phyloP scores from a whole-genome alignment of 2,797 vertebrate species.

The Galaxias olidus region DNA sequence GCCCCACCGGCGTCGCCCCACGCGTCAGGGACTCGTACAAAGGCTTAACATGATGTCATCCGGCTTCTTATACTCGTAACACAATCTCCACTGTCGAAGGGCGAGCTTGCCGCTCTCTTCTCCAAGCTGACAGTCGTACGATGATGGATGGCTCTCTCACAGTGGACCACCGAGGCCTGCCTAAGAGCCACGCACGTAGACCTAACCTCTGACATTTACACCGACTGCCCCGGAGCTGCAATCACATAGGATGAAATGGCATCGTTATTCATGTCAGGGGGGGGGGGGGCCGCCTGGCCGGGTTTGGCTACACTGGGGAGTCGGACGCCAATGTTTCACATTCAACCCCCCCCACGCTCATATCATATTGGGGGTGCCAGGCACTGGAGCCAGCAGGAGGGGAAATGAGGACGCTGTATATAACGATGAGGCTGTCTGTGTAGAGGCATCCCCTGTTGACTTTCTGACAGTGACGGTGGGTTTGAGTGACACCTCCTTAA shows the following conservation, averaged over 20 bases:
- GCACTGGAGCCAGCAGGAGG: neutral
- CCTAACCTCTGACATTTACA: constrained; percentile 20
- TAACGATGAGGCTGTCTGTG: too few species aligned
- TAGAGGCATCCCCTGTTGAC: too few species aligned
- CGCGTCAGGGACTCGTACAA: too few species aligned
- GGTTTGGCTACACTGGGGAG: neutral
- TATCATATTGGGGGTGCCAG: constrained; percentile 19
- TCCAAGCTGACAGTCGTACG: constrained; percentile 1
- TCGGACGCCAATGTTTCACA: neutral
- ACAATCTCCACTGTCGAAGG: too few species aligned
- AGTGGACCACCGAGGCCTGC: neutral
- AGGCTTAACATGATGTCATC: too few species aligned
- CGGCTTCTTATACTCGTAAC: too few species aligned
- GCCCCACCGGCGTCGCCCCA: too few species aligned
- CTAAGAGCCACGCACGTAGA: constrained; percentile 5
- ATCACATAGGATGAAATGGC: constrained; percentile 28
- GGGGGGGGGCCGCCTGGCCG: constrained; percentile 11
- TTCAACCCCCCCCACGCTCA: neutral
- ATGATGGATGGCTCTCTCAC: constrained; percentile 29
- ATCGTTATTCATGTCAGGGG: constrained; percentile 34
- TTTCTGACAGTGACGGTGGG: too few species aligned
- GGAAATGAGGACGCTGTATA: too few species aligned
- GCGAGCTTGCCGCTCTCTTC: neutral
- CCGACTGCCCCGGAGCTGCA: constrained; percentile 7
- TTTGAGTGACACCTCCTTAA: too few species aligned